Evolutionary conservation across 2,888 invertebrate genomes (phyloP), one percentile per base, ranked within the genome.

Genomic region (Busseola fusca): DNA sequence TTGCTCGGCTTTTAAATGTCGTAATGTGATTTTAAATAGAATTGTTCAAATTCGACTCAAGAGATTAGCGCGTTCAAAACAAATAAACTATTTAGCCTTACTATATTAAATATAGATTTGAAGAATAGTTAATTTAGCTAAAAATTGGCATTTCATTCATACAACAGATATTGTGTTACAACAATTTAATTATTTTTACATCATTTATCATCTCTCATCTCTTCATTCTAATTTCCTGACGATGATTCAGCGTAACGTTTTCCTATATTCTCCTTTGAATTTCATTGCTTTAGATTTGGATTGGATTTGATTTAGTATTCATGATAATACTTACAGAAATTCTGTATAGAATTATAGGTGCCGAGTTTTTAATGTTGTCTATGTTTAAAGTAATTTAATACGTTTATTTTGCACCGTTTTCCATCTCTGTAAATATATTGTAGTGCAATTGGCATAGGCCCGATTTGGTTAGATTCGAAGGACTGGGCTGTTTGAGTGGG

Each of bases 171-270:
- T 58, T 52, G 69, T 58, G 45, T 59, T 54, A 64, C 16, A 62
- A 67, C 30, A 63, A 48, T 58, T 48, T 50, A 25, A 64, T 65
- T 62, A 14, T 14, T 14, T 64, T 64, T 14, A 18, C 54, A 40
- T 63, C 65, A 21, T 69, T 69, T 56, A 69, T 74, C 63, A 50
- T 64, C 3, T 71, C 56, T 50, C 66, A 59, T 64, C 58, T 66
- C 10, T 62, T 48, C 45, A 66, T 40, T 78, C 56, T 48, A 78
- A 78, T 78, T 69, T 78, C 59, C 69, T 74, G 69, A 52, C 56
- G 52, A 52, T 74, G 69, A 69, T n/a, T 56, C 56, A 74, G 58
- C 30, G 37, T 66, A 78, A 69, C 56, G 18, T 66, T 54, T 60
- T 57, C 12, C 14, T 21, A 37, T 45, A 37, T 37, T 64, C 34